These are phyloP conservation scores for Siniperca obscura DNA, from an alignment of 2,797 vertebrate genomes.

Conservation along the genomic window DNA sequence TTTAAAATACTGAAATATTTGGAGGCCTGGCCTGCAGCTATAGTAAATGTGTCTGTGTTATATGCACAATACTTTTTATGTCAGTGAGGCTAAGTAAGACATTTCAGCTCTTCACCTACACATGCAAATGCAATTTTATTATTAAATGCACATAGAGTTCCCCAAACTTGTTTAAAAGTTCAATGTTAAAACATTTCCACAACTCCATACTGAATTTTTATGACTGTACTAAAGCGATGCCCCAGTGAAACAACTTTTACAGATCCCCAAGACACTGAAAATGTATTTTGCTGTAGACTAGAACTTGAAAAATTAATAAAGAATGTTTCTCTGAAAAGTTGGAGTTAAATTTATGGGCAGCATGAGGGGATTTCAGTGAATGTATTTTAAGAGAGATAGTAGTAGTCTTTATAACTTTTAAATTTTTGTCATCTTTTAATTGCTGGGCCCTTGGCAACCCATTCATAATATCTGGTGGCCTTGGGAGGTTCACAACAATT, in stretches of 20 bases:
- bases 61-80: slow-evolving; percentile 8
- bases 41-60: slow-evolving; percentile 3
- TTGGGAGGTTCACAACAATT: slow-evolving; percentile 4
- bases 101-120: slow-evolving; percentile 38
- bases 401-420: slow-evolving; percentile 11
- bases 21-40: slow-evolving; percentile 1
- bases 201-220: slow-evolving; percentile 46
- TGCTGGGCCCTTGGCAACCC: neutral
- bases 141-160: slow-evolving; percentile 44
- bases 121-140: slow-evolving; percentile 28
- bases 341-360: slow-evolving; percentile 19
- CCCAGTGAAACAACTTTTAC: slow-evolving; percentile 41
- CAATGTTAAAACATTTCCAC: slow-evolving; percentile 36
- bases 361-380: slow-evolving; percentile 1
- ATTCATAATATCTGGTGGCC: slow-evolving; percentile 18
- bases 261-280: slow-evolving; percentile 39
- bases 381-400: slow-evolving; percentile 20
- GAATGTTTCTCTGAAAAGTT: slow-evolving; percentile 17
- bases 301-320: slow-evolving; percentile 32
- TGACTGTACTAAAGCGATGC: slow-evolving; percentile 29
- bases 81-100: slow-evolving; percentile 16
- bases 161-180: slow-evolving; percentile 37
- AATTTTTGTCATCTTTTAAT: slow-evolving; percentile 24
- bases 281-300: slow-evolving; percentile 35
- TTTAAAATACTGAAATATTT: slow-evolving; percentile 18